Conservation (phyloP, 1,140 invertebrate genomes). For the Pogonus chalceus region DNA sequence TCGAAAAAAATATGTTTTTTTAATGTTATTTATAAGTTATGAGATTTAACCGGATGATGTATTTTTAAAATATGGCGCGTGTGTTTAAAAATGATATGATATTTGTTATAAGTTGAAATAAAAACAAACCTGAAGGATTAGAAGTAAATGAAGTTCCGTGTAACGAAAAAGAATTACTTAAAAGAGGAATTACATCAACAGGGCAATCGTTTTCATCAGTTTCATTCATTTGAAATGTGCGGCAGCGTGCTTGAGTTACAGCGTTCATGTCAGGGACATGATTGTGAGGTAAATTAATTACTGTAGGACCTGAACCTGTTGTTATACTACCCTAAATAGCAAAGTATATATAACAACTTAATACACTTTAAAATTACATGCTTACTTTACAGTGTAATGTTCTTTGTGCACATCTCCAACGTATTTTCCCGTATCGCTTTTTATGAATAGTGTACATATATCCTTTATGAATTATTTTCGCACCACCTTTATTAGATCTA, state of each 20-base stretch:
- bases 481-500: conserved; percentile 37
- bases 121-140: too few species aligned
- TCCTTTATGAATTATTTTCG: conserved; percentile 37
- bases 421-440: conserved; percentile 30
- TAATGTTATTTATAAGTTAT: too few species aligned
- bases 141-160: too few species aligned
- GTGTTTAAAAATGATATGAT: too few species aligned
- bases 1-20: too few species aligned
- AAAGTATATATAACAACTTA: background rate
- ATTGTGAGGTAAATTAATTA: conserved; percentile 35
- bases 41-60: too few species aligned
- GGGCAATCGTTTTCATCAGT: too few species aligned
- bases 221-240: conserved; percentile 8
- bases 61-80: too few species aligned
- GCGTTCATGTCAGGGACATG: conserved; percentile 36
- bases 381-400: conserved; percentile 34
- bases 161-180: too few species aligned
- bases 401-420: conserved; percentile 37
- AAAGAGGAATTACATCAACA: too few species aligned
- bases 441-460: conserved; percentile 41
- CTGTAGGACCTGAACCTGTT: conserved; percentile 26
- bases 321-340: conserved; percentile 31
- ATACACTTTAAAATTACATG: too few species aligned
- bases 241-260: conserved; percentile 31
- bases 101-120: too few species aligned